Percentiles rank a stretch among this genome's conserved stretches.
Conservation (phyloP, 2,888 invertebrate genomes). For the Drosophila longiperda region DNA sequence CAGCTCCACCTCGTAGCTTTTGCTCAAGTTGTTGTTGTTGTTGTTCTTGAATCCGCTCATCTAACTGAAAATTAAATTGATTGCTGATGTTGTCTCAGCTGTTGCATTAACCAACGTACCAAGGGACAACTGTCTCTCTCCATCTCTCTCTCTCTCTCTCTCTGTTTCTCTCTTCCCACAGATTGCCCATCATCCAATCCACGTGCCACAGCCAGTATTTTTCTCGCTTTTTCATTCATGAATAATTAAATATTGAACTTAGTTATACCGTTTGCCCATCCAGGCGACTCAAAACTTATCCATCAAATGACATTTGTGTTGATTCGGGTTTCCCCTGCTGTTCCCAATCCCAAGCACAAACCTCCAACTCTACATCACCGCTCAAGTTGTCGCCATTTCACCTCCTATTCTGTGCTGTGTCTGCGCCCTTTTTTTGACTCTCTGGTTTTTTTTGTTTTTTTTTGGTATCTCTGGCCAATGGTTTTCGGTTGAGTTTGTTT, state of each 20-base stretch:
- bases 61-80: conserved; percentile 80
- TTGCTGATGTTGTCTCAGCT: conserved; percentile 81
- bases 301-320: conserved; percentile 79
- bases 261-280: conserved; percentile 59
- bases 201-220: neutral
- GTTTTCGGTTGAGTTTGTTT: neutral
- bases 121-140: conserved; percentile 32
- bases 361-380: neutral
- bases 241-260: conserved; percentile 77
- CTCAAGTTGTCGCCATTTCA: neutral
- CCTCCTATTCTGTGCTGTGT: conserved; percentile 20
- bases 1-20: conserved; percentile 60
- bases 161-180: neutral
- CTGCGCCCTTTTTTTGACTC: conserved; percentile 11
- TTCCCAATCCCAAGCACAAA: neutral
- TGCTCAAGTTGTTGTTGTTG: conserved; percentile 10
- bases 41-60: conserved; percentile 69
- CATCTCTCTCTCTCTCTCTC: conserved; percentile 5
- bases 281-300: conserved; percentile 69
- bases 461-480: neutral
- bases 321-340: conserved; percentile 64
- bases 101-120: conserved; percentile 74
- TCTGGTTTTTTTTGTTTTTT: neutral
- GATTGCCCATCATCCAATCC: neutral
- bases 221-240: conserved; percentile 49